These are phyloP conservation scores for Thinocorus orbignyianus DNA, from an alignment of 2,113 vertebrate species.

Conservation along the genomic window DNA sequence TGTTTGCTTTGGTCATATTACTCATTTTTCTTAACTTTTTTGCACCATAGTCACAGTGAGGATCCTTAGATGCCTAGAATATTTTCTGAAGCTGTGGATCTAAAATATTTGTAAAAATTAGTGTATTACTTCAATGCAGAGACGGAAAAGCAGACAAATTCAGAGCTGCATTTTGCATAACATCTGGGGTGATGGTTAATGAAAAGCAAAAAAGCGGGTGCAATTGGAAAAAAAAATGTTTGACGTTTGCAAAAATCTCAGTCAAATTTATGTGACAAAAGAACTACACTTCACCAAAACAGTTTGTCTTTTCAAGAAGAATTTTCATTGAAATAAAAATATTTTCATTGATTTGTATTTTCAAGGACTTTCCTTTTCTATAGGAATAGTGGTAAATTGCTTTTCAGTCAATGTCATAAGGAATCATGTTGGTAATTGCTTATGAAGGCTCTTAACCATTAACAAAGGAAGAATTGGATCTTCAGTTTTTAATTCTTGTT, in stretches of 20 bases:
- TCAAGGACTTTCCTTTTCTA: background rate
- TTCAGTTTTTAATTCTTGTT: background rate
- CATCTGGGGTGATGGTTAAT: background rate
- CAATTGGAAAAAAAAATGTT: background rate
- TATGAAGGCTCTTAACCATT: background rate
- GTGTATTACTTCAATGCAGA: background rate
- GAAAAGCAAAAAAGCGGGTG: background rate
- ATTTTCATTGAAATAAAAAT: background rate
- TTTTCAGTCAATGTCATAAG: background rate
- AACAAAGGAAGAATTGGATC: background rate
- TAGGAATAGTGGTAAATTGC: background rate
- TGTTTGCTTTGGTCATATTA: background rate
- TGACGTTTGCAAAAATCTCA: background rate
- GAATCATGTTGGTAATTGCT: fast-evolving
- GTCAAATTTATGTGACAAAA: background rate
- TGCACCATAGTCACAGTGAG: background rate
- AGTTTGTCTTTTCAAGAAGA: background rate
- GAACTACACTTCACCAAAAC: background rate
- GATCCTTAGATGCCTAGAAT: background rate
- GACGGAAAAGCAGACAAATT: background rate
- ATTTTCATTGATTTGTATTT: background rate
- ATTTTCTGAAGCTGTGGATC: background rate
- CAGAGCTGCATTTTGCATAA: background rate
- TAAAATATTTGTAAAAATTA: background rate
- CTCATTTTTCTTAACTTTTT: background rate